Conservation (phyloP, 2,113 vertebrate genomes). For the Globicephala melas region DNA sequence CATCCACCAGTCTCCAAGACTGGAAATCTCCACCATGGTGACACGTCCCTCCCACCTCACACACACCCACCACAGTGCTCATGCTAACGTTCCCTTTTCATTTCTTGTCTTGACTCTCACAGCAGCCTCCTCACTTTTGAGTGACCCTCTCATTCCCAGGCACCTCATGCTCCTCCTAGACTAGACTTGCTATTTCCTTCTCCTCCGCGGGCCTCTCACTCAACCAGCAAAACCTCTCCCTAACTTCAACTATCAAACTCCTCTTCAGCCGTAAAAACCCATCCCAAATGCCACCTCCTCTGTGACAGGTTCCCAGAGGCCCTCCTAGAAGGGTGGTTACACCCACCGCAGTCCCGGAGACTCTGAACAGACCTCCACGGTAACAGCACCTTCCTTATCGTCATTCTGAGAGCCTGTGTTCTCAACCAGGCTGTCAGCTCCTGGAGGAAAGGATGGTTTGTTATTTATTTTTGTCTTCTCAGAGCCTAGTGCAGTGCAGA, state of each 20-base stretch:
- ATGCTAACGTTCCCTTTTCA: neutral
- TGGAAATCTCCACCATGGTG: neutral
- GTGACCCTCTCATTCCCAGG: neutral
- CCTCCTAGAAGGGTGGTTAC: neutral
- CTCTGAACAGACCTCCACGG: neutral
- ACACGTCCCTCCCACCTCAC: neutral
- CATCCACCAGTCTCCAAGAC: neutral
- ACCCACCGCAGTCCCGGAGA: neutral
- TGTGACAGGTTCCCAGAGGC: no score
- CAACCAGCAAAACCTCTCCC: neutral
- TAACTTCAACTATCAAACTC: neutral
- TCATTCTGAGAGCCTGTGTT: neutral
- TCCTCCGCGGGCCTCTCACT: accelerated
- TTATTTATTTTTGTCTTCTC: neutral
- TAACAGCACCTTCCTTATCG: accelerated
- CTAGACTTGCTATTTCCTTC: neutral
- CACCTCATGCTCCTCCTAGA: accelerated
- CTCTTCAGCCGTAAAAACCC: neutral
- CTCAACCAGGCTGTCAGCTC: neutral
- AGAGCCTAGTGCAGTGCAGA: neutral
- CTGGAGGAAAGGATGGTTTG: neutral
- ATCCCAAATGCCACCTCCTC: neutral
- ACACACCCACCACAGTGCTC: accelerated
- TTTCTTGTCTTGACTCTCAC: neutral
- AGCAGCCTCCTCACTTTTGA: neutral